Conservation (phyloP, 2,888 invertebrate genomes). For the Heliconius aoede region DNA sequence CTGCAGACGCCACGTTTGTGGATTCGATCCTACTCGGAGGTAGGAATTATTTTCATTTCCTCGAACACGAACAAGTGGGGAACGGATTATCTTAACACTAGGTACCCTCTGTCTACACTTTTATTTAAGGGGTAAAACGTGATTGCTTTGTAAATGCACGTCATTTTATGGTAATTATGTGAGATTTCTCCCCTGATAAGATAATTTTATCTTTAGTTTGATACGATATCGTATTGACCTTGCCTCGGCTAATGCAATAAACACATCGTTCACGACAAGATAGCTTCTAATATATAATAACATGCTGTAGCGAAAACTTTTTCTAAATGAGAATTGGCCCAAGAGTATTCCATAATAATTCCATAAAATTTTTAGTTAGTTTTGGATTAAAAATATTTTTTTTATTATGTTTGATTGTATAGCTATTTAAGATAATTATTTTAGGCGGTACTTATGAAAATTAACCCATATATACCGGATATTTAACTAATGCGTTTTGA, state of each 20-base stretch:
- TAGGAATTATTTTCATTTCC: too few species aligned
- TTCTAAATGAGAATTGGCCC: not conserved
- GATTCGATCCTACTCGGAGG: not conserved
- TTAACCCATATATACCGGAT: not conserved
- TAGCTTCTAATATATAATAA: conserved; percentile 1
- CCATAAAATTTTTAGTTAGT: too few species aligned
- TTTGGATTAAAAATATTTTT: too few species aligned
- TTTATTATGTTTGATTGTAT: not conserved
- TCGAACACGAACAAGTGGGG: too few species aligned
- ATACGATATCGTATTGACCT: conserved; percentile 18
- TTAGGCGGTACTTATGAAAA: too few species aligned
- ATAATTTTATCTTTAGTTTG: conserved; percentile 18
- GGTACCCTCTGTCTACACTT: too few species aligned
- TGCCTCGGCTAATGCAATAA: conserved; percentile 9
- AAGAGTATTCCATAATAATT: not conserved
- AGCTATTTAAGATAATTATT: not conserved
- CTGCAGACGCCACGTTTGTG: too few species aligned
- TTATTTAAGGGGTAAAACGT: too few species aligned
- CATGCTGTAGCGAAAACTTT: not conserved
- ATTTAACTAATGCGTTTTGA: not conserved
- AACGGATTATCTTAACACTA: too few species aligned
- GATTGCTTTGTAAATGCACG: not conserved
- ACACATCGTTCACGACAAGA: conserved; percentile 7
- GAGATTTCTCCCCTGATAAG: conserved; percentile 27
- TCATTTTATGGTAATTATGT: conserved; percentile 22